These are phyloP conservation scores for Solenopsis invicta DNA, from an alignment of 1,140 invertebrate genomes.

Conservation along the genomic window DNA sequence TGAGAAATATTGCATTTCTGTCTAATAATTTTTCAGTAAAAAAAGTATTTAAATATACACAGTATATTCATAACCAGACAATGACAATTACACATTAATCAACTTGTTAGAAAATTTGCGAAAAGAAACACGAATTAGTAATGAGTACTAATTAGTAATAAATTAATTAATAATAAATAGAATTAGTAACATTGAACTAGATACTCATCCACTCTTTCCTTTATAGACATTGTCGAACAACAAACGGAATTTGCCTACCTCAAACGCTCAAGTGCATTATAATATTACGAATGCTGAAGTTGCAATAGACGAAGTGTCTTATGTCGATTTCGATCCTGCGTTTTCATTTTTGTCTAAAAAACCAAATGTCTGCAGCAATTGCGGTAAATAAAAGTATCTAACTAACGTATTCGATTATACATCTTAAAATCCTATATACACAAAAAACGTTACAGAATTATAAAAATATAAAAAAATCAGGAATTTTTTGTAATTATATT, in stretches of 20 bases:
- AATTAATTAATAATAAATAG: too few species aligned
- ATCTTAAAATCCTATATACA: neutral
- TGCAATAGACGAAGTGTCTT: conserved; percentile 76
- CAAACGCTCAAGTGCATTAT: conserved; percentile 75
- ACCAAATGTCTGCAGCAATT: conserved; percentile 81
- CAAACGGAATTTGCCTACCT: conserved; percentile 68
- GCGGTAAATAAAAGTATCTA: conserved; percentile 79
- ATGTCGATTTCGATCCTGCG: conserved; percentile 78
- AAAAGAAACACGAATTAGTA: neutral
- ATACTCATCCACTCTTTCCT: neutral
- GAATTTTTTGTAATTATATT: neutral
- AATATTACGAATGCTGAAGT: conserved; percentile 75
- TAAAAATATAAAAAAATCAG: neutral
- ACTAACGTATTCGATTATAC: neutral
- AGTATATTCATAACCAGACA: neutral
- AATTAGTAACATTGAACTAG: neutral
- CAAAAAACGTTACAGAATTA: neutral
- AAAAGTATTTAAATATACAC: neutral
- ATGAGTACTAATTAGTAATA: too few species aligned
- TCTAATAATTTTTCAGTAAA: neutral
- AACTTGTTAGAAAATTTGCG: neutral
- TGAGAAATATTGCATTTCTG: neutral
- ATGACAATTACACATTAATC: neutral
- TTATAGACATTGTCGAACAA: conserved; percentile 69
- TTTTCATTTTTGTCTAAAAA: conserved; percentile 69